Base-by-base conservation (phyloP, 2,797 vertebrate genomes). In the Sandelia bainsii region DNA sequence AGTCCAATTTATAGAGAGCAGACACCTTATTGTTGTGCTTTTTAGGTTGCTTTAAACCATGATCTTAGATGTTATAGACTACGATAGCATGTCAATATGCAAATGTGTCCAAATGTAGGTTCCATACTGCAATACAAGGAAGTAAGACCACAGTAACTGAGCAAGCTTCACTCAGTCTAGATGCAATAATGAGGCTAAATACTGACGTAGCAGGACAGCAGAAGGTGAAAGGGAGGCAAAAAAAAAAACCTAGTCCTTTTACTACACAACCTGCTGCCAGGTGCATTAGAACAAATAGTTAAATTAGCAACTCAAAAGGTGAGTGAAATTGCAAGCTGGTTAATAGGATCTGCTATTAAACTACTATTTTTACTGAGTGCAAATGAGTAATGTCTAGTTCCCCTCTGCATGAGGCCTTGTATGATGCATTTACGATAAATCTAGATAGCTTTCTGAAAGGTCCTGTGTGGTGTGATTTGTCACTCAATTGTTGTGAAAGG, bases 311-410 rank as follows among this genome's bases (percentile, higher is more conserved):
- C 27, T 49, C 42, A 10, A 69, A 52, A 61, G 29, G 44, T 27
- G 52, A 73, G 17, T 77, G 50, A 71, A 79, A 68, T 50, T 50
- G 37, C 19, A 56, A 56, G 42, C 62, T 65, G 63, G 64, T 76
- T 86, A 83, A 84, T 67, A 73, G 72, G 75, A 82, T 82, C 72
- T 79, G 54, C 40, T 53, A 61, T 67, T 53, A 52, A 9, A 79
- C 40, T 61, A 13, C 25, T 37, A 16, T 40, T 64, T 46, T 53
- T 49, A 22, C 49, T 69, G 77, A 48, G 45, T 48, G 32, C 16
- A 10, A 45, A 44, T 61, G 51, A 67, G 19, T 53, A 32, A 25
- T 42, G 49, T 68, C 5, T 32, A 32, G 6, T 32, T 32, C 6
- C 6, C 29, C 29, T 32, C 42, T 64, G 56, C 16, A 61, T 42